Conservation (phyloP, 2,888 invertebrate species). For the Caenorhabditis angaria region DNA sequence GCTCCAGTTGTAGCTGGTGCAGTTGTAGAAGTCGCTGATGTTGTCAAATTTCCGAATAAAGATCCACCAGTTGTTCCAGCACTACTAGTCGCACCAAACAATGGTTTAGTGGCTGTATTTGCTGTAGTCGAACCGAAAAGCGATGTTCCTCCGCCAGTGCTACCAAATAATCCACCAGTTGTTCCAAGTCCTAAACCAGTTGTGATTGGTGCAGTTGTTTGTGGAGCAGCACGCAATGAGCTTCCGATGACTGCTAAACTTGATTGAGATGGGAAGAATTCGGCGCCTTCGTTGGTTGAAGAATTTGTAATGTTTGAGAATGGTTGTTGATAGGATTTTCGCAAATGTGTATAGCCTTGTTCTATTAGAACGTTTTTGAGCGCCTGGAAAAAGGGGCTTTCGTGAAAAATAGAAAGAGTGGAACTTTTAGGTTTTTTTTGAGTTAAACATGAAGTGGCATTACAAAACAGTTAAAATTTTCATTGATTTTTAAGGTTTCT, state of each 20-base stretch:
- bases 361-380: constrained; percentile 29
- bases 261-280: constrained; percentile 44
- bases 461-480: constrained; percentile 11
- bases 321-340: constrained; percentile 15
- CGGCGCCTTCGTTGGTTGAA: constrained; percentile 21
- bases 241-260: constrained; percentile 40
- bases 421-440: not conserved
- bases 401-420: not conserved
- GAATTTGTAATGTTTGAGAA: not conserved
- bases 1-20: constrained; percentile 21
- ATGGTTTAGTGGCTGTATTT: constrained; percentile 21
- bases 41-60: constrained; percentile 29
- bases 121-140: constrained; percentile 24
- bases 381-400: constrained; percentile 9
- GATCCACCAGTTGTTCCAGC: constrained; percentile 36
- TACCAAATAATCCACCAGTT: not conserved
- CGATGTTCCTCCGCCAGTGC: constrained; percentile 23
- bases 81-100: constrained; percentile 5
- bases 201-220: constrained; percentile 12
- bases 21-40: constrained; percentile 21
- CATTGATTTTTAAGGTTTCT: not conserved
- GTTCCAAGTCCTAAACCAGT: constrained; percentile 22
- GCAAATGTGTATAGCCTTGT: constrained; percentile 35
- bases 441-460: not conserved
- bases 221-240: constrained; percentile 31